Evolutionary conservation across 2,888 invertebrate genomes (phyloP), one percentile per base, ranked within the genome.

Genomic region (Cactoblastis cactorum): DNA sequence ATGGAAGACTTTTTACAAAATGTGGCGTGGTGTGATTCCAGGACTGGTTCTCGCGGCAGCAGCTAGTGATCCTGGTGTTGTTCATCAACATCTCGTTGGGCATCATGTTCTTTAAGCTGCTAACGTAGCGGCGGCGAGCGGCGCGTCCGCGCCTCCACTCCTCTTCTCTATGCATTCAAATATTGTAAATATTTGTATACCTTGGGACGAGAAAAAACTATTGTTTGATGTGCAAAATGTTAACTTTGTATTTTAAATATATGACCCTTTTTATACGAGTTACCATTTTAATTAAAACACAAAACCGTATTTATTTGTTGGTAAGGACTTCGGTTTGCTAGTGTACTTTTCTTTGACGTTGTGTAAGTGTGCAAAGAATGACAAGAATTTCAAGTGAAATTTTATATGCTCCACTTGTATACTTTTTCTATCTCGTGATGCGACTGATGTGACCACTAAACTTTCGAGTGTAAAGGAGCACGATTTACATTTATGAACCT

Each of bases 1-100:
- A 28, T 28, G 8, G 28, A 8, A 1, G 8, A 28, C 8, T 28
- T 28, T 28, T 1, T 6, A 28, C 3, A 28, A 9, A 4, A 22
- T 35, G n/a, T 8, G 6, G 14, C 32, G 8, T 37, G 5, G 14
- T 22, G 48, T 55, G 41, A 56, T 77, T 92, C 5, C 93, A 97
- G 97, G 97, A 97, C 93, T 97, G 97, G 97, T 96, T 97, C 91
- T 96, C 97, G 77, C 94, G 97, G 84, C 97, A 97, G 91, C 97
- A 97, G 91, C 92, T 97, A 84, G 95, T 97, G 88, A 94, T 97
- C 91, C 91, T 97, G 83, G 97, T 97, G 74, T 93, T 97, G 71
- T 95, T 97, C 91, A 94, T 97, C 91, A 97, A 97, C 92, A 95
- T 97, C 90, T 95, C 96, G 69, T 91, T 97, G 92, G 97, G 96